Base-by-base conservation (phyloP, 2,797 vertebrate genomes). In the Poeciliopsis paucimaculata region DNA sequence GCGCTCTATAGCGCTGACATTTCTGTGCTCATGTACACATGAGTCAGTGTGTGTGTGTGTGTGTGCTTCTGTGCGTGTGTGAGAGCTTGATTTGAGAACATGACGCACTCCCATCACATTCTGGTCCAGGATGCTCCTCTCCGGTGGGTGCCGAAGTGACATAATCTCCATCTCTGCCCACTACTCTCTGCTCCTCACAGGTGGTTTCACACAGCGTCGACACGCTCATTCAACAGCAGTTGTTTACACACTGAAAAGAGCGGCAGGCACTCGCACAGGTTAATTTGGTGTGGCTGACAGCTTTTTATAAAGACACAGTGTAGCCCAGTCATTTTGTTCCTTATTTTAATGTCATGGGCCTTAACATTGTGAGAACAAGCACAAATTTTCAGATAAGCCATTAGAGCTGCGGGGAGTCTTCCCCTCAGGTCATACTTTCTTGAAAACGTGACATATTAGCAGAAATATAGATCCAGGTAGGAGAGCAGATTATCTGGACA, bases 141-240 rank as follows among this genome's bases (percentile, higher is more conserved):
- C 86, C 83, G 76, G 91, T 91, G 90, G 91, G 88, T 77, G 89
- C 89, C 81, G 55, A 51, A 81, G 82, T 91, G 91, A 90, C 88
- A 88, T 91, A 83, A 93, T 92, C 92, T 87, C 87, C 70, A 81
- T 85, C 51, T 3, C 88, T 87, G 90, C 92, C 90, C 90, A 91
- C 91, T 82, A 77, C n/a, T 85, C 84, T 84, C 80, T 80, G 36
- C 75, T 71, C 83, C 10, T 57, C 53, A 80, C 88, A 93, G 88
- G 85, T 92, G 84, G 76, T 87, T 73, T 86, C 26, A 1, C 76
- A 3, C 62, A n/a, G 73, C 64, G 41, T 70, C 77, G 77, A 4
- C 15, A n/a, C 45, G 26, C n/a, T 81, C 75, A 76, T 73, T 85
- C 55, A 86, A 75, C 82, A 81, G 70, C 73, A 18, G 11, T 46